These are phyloP conservation scores for Porites cylindrica DNA, from an alignment of 92 coral and sea anemone species.

Conservation along the genomic window DNA sequence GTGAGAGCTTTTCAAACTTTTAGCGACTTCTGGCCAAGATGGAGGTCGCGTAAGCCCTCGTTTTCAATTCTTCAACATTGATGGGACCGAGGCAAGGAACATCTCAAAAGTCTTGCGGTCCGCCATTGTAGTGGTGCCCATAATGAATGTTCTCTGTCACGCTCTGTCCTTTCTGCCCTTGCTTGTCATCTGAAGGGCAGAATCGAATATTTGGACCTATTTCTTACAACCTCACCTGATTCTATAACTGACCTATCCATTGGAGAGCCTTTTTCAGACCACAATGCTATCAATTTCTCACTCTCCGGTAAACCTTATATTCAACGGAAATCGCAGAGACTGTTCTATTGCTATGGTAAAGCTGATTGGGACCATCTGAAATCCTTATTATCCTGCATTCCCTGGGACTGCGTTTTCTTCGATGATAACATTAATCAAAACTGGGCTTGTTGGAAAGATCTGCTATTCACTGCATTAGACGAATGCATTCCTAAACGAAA, in stretches of 20 bases:
- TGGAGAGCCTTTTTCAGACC: constrained; percentile 67
- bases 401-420: constrained; percentile 48
- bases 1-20: too few relatives aligned
- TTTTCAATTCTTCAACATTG: too few relatives aligned
- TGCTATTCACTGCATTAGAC: too few relatives aligned
- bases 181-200: background rate
- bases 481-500: too few relatives aligned
- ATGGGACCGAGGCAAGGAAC: too few relatives aligned
- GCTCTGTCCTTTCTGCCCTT: too few relatives aligned
- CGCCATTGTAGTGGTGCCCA: too few relatives aligned
- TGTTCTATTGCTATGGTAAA: background rate
- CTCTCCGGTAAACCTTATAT: background rate
- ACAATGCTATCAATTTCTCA: constrained; percentile 45
- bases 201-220: constrained; percentile 53
- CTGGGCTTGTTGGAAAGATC: background rate
- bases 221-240: constrained; percentile 30
- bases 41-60: too few relatives aligned
- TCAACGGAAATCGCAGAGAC: background rate
- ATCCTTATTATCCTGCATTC: constrained; percentile 28
- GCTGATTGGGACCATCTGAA: constrained; percentile 38
- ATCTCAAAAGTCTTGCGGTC: too few relatives aligned
- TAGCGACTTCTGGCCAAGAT: too few relatives aligned
- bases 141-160: too few relatives aligned
- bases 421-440: constrained; percentile 4
- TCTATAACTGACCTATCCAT: constrained; percentile 29